Conservation (phyloP, 2,797 vertebrate species). For the Peromyscus melanophrys region DNA sequence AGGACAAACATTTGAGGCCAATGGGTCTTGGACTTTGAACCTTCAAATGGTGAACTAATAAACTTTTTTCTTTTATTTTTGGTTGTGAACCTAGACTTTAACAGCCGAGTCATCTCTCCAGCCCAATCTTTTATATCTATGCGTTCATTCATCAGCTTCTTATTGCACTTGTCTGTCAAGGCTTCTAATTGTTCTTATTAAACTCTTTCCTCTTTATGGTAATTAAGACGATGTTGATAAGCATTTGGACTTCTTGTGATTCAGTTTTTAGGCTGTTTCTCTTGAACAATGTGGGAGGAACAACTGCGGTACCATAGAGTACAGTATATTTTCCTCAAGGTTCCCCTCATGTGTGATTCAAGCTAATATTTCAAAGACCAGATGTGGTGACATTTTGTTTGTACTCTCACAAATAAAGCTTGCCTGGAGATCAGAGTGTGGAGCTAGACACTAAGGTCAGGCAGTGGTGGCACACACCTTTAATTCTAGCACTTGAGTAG, state of each 20-base stretch:
- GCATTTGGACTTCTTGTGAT: not conserved
- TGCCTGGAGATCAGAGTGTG: too few relatives aligned
- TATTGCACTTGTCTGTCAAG: not conserved
- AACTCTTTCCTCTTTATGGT: constrained; percentile 16
- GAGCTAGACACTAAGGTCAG: too few relatives aligned
- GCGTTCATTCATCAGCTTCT: not conserved
- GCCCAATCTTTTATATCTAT: not conserved
- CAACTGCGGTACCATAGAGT: not conserved
- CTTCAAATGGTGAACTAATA: not conserved
- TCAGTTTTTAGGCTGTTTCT: constrained; percentile 13
- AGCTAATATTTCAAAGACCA: not conserved
- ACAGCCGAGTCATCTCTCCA: not conserved
- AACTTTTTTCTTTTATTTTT: not conserved
- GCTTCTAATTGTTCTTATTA: not conserved
- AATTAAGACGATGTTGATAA: not conserved
- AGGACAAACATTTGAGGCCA: not conserved
- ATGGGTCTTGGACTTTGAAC: not conserved
- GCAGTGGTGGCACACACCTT: too few relatives aligned
- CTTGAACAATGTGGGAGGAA: not conserved
- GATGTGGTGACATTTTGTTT: too few relatives aligned
- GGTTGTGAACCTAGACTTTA: not conserved
- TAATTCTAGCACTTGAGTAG: too few relatives aligned
- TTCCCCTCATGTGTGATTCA: not conserved
- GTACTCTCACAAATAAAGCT: too few relatives aligned
- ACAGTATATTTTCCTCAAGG: not conserved